Percentiles rank a stretch among this genome's conserved stretches.
Conservation (phyloP, 1,140 invertebrate species). For the Apis florea region DNA sequence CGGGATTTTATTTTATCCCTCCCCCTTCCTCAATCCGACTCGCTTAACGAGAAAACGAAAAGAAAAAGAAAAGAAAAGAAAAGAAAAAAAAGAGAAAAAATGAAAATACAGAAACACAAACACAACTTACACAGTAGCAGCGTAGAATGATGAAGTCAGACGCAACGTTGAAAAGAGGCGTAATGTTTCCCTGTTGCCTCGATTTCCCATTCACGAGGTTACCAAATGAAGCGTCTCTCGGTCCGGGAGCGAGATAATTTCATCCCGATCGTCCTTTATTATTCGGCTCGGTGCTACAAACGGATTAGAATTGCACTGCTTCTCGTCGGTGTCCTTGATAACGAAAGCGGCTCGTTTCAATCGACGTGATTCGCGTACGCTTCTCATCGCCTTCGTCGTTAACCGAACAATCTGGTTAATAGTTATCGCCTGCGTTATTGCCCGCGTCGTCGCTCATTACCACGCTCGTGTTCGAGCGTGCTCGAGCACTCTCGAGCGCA, state of each 20-base stretch:
- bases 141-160: slow-evolving; percentile 1
- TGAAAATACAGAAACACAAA: background rate
- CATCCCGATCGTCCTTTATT: slow-evolving; percentile 31
- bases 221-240: slow-evolving; percentile 17
- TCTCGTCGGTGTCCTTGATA: slow-evolving; percentile 43
- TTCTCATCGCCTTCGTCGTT: slow-evolving; percentile 49
- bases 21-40: background rate
- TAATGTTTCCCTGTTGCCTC: background rate
- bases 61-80: too few relatives aligned
- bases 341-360: slow-evolving; percentile 46
- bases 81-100: background rate
- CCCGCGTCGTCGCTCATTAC: slow-evolving; percentile 43
- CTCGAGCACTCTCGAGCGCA: slow-evolving; percentile 12
- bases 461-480: slow-evolving; percentile 17
- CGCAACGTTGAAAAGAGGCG: background rate
- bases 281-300: slow-evolving; percentile 34
- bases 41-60: background rate
- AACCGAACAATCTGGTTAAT: slow-evolving; percentile 51
- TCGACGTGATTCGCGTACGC: slow-evolving; percentile 39
- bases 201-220: slow-evolving; percentile 32
- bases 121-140: background rate
- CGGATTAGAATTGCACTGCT: slow-evolving; percentile 36
- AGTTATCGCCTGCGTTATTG: slow-evolving; percentile 48
- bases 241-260: slow-evolving; percentile 23
- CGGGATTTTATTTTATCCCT: slow-evolving; percentile 4